These are phyloP conservation scores for Xestobium rufovillosum DNA, from an alignment of 2,888 invertebrate genomes.

Conservation along the genomic window DNA sequence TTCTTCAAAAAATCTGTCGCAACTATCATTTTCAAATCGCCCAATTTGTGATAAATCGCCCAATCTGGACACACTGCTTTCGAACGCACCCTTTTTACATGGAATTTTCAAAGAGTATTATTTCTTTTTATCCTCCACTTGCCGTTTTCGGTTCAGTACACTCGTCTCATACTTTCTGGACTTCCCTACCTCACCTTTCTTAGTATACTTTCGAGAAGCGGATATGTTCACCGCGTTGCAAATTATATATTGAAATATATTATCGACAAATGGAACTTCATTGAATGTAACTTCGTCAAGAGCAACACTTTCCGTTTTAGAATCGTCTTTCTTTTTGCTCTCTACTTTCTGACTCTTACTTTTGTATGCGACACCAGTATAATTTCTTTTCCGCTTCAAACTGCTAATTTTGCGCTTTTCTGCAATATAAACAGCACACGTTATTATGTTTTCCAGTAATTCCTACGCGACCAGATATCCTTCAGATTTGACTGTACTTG, in stretches of 20 bases:
- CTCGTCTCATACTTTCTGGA: conserved; percentile 1
- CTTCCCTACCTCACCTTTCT: conserved; percentile 3
- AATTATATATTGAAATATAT: neutral
- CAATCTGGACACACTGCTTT: too few relatives aligned
- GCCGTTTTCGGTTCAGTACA: neutral
- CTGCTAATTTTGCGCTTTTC: conserved; percentile 2
- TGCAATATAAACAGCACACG: neutral
- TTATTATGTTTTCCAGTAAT: conserved; percentile 1
- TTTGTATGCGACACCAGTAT: conserved; percentile 2
- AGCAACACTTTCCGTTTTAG: neutral
- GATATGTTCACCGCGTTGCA: conserved; percentile 1
- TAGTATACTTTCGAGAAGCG: conserved; percentile 1
- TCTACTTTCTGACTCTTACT: conserved; percentile 2
- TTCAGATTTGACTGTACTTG: conserved; percentile 1
- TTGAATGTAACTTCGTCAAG: too few relatives aligned
- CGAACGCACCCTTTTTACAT: conserved; percentile 1
- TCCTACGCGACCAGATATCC: conserved; percentile 2
- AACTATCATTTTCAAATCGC: too few relatives aligned
- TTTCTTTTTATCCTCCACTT: conserved; percentile 2
- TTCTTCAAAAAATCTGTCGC: too few relatives aligned
- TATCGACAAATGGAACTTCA: conserved; percentile 2
- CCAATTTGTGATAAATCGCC: too few relatives aligned
- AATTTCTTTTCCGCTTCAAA: neutral
- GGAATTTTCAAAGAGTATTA: neutral
- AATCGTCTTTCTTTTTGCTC: conserved; percentile 1